Conservation (phyloP, 2,888 invertebrate genomes). For the Cataglyphis altisquamis region DNA sequence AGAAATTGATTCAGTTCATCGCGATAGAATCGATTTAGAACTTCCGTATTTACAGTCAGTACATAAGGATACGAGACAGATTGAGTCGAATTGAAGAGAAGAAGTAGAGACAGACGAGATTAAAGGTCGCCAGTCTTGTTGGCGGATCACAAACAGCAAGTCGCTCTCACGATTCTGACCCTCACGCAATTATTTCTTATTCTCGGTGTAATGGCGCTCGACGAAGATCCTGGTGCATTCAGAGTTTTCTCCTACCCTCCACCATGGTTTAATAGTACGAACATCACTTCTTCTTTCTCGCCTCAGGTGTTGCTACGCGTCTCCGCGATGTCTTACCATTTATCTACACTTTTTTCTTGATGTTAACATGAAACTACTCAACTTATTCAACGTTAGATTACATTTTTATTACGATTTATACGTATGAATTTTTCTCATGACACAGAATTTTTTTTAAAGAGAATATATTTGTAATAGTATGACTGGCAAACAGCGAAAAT, state of each 20-base stretch:
- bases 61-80: conserved; percentile 42
- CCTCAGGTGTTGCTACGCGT: conserved; percentile 15
- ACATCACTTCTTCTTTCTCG: conserved; percentile 49
- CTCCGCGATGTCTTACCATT: conserved; percentile 31
- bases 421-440: neutral
- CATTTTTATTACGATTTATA: conserved; percentile 4
- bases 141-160: conserved; percentile 49
- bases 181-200: conserved; percentile 69
- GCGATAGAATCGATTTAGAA: conserved; percentile 34
- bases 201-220: conserved; percentile 53
- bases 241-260: conserved; percentile 28
- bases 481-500: neutral
- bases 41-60: conserved; percentile 58
- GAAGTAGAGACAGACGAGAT: conserved; percentile 29
- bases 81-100: conserved; percentile 13
- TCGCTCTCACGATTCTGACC: conserved; percentile 68
- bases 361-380: conserved; percentile 26
- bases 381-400: conserved; percentile 33
- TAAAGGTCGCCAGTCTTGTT: conserved; percentile 57
- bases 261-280: conserved; percentile 45
- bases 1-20: conserved; percentile 34
- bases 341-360: conserved; percentile 7
- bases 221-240: conserved; percentile 53
- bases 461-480: neutral
- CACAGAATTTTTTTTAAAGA: neutral